phyloP scores from a whole-genome alignment of 2,888 invertebrate species.

The Amblyjoppa proteus region DNA sequence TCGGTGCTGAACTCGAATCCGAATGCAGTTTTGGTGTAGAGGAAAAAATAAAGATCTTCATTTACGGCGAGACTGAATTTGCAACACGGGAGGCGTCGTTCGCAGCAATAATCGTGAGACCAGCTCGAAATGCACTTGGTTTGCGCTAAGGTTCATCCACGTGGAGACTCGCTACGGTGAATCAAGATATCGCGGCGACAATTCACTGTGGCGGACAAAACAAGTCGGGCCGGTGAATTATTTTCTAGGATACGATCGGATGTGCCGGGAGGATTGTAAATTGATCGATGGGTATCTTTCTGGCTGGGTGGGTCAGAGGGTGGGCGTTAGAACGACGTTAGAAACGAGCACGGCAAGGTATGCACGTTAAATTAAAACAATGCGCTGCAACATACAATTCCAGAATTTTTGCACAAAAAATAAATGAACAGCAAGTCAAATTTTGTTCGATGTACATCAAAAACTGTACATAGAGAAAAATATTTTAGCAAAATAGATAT shows the following conservation, averaged over 20 bases:
- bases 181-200: slow-evolving; percentile 20
- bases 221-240: slow-evolving; percentile 64
- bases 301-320: slow-evolving; percentile 5
- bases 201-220: slow-evolving; percentile 52
- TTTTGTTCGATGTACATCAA: too few species aligned
- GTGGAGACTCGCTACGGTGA: slow-evolving; percentile 17
- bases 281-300: slow-evolving; percentile 66
- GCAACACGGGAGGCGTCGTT: neutral
- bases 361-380: slow-evolving; percentile 59
- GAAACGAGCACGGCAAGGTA: slow-evolving; percentile 6
- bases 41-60: neutral
- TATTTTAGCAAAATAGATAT: too few species aligned
- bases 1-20: too few species aligned
- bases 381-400: neutral
- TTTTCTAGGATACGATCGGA: slow-evolving; percentile 67
- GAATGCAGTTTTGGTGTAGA: too few species aligned
- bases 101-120: neutral
- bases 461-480: too few species aligned
- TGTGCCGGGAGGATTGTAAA: slow-evolving; percentile 68
- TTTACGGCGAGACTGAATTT: neutral
- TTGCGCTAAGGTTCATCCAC: slow-evolving; percentile 4
- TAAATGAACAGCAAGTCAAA: too few species aligned
- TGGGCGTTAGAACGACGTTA: neutral
- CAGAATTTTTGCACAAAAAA: neutral
- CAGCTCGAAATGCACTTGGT: neutral